A percentile compares a stretch with the other conserved stretches of the same genome.
Conservation (phyloP, 2,797 vertebrate species). For the Sebastes hubbsi region DNA sequence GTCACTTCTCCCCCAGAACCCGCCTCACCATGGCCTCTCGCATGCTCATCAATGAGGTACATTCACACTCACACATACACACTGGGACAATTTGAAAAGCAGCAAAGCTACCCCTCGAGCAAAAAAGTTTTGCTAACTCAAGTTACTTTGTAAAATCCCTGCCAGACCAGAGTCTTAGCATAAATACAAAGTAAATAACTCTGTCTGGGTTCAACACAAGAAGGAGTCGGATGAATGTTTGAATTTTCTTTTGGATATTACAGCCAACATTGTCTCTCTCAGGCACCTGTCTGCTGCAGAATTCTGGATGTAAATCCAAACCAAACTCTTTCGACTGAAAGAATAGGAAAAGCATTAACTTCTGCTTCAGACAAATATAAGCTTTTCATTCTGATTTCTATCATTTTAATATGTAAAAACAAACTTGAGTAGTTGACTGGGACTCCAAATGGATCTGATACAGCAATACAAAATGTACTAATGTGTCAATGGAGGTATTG, state of each 20-base stretch:
- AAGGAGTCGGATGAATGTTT: constrained; percentile 2
- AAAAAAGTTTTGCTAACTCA: not conserved
- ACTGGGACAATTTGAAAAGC: not conserved
- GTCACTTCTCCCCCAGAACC: constrained; percentile 97
- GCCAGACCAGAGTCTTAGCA: not conserved
- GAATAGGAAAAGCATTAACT: not conserved
- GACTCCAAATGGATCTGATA: not conserved
- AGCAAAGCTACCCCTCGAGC: not conserved
- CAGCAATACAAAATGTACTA: not conserved
- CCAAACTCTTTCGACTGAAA: constrained; percentile 17
- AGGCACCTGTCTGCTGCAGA: constrained; percentile 33
- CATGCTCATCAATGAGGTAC: constrained; percentile 98
- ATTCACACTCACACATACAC: not conserved
- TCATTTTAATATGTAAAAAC: not conserved
- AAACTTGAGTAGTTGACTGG: not conserved
- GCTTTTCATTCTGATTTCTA: not conserved
- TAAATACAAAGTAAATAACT: constrained; percentile 35
- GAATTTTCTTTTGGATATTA: not conserved
- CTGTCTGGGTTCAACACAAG: constrained; percentile 8
- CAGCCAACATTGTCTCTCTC: not conserved
- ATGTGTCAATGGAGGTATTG: not conserved
- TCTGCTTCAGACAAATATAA: not conserved
- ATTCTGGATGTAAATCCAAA: constrained; percentile 33
- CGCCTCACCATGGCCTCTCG: constrained; percentile 98
- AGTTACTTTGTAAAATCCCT: not conserved